Evolutionary conservation across 2,113 vertebrate species (phyloP).

Genomic region (Xenopus tropicalis): DNA sequence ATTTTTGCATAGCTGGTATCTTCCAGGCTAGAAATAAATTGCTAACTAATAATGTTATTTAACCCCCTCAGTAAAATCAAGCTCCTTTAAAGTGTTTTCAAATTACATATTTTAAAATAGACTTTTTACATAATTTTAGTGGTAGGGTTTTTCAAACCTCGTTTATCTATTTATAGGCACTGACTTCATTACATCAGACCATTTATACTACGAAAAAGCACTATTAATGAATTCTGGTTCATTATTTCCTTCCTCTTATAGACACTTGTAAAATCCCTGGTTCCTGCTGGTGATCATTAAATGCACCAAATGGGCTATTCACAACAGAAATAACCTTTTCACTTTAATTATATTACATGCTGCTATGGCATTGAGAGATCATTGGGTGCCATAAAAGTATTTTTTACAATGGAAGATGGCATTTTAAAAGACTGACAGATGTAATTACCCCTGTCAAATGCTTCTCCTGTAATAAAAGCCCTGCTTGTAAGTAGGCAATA

Average conservation of each 20-base stretch:
- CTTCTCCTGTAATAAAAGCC: neutral
- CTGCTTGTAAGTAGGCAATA: neutral
- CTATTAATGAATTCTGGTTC: too few species aligned
- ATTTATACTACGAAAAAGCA: too few species aligned
- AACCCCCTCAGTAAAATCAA: too few species aligned
- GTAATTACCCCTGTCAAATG: conserved; percentile 23
- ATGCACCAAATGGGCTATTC: neutral
- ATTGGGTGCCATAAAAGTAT: neutral
- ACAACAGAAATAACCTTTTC: neutral
- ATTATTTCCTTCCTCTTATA: neutral
- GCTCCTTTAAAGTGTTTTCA: too few species aligned
- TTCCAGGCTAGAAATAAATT: neutral
- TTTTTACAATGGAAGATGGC: conserved; percentile 6
- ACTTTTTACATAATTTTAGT: too few species aligned
- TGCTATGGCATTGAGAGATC: neutral
- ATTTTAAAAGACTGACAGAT: conserved; percentile 19
- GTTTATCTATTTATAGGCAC: too few species aligned
- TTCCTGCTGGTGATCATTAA: neutral
- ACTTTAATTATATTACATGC: neutral
- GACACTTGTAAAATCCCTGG: neutral
- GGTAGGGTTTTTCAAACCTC: neutral
- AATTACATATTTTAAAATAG: too few species aligned
- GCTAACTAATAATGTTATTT: neutral
- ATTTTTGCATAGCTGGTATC: conserved; percentile 3
- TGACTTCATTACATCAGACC: too few species aligned